Evolutionary conservation across 1,140 invertebrate species (phyloP), one percentile per base, ranked within the genome.

Genomic region (Drosophila neocordata): DNA sequence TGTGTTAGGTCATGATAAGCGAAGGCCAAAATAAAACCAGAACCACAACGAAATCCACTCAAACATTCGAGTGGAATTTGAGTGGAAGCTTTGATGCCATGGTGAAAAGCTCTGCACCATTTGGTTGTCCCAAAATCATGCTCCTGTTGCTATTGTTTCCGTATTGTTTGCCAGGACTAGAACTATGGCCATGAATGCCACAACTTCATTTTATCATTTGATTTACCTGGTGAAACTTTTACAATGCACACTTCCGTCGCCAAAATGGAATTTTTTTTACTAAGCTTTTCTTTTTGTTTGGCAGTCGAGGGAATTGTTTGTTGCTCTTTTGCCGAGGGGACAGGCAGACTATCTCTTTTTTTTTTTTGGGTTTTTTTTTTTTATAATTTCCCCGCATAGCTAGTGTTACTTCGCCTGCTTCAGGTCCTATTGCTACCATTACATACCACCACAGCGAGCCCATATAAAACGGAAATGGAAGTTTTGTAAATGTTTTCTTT

Each of bases 401-500:
- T 65, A 51, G 73, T 59, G 60, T 65, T 62, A 48, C 57, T 53
- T 12, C 37, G 35, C 4, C 20, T 2, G 15, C 20, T 55, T 12
- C 22, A n/a, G 35, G 11, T 63, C 20, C 55, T 51, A 71, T 55
- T 53, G 55, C 62, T 71, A 48, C 41, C 18, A 48, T 48, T 48
- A 48, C 41, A 48, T 20, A 48, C 41, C 15, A 44, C 41, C 41
- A 20, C 15, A 51, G 65, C 65, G 59, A 73, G 80, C 72, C 82
- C 82, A 87, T 80, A 82, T 75, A 88, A 75, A 88, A 80, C 82
- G 82, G 82, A 87, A 87, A 87, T 87, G 83, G 83, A 87, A 87
- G 82, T 87, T 87, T 88, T 87, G 82, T 88, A 88, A 85, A 85
- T 85, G 82, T 87, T 85, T 85, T 85, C 82, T 85, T 85, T 85